Conservation (phyloP, 2,797 vertebrate genomes). For the Liasis olivaceus region DNA sequence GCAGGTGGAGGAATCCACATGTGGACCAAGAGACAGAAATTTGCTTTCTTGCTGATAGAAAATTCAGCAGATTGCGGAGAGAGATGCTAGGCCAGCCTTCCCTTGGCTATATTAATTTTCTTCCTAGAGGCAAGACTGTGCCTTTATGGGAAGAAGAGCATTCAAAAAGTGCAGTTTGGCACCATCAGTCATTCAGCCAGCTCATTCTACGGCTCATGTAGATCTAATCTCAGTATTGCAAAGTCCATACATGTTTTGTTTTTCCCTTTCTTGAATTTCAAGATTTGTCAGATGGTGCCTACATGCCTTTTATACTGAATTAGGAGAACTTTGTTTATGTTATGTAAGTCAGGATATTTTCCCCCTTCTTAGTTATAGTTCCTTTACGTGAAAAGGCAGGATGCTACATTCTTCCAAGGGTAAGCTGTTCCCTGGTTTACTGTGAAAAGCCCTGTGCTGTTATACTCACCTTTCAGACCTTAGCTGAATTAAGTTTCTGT, state of each 20-base stretch:
- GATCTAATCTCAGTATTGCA: slow-evolving; percentile 13
- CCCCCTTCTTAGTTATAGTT: neutral
- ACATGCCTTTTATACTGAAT: slow-evolving; percentile 28
- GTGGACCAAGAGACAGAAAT: neutral
- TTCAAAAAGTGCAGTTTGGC: neutral
- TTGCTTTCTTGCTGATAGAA: neutral
- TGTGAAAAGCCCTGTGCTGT: neutral
- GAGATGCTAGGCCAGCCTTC: neutral
- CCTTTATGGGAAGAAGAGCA: neutral
- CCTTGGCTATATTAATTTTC: neutral
- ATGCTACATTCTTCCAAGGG: slow-evolving; percentile 5
- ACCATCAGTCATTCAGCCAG: neutral
- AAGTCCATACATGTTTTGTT: neutral
- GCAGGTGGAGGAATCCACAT: neutral
- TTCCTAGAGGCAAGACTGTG: neutral
- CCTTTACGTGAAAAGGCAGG: neutral
- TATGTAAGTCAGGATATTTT: neutral
- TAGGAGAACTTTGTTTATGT: neutral
- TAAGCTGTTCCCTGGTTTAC: neutral
- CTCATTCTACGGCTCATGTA: neutral
- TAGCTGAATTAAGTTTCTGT: neutral
- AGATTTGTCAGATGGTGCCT: slow-evolving; percentile 27
- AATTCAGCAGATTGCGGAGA: neutral
- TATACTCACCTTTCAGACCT: neutral
- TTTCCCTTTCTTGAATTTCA: slow-evolving; percentile 9